These are phyloP conservation scores for Phragmatobia fuliginosa DNA, from an alignment of 2,888 invertebrate genomes.

Conservation along the genomic window DNA sequence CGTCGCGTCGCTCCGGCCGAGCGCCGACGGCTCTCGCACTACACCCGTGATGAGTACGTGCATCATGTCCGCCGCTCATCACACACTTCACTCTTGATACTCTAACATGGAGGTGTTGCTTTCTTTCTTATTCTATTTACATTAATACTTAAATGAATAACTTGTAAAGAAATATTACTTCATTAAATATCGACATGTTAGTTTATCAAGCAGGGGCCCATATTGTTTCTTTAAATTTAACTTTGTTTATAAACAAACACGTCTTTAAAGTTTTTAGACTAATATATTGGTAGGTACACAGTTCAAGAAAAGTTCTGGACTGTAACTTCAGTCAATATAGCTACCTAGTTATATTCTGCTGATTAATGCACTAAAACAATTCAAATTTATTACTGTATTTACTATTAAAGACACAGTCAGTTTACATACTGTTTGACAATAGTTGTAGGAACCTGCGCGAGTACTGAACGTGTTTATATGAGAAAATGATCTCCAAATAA, in stretches of 20 bases:
- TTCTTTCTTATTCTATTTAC: background rate
- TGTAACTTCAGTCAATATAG: too few species aligned
- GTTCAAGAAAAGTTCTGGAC: background rate
- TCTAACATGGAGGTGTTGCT: background rate
- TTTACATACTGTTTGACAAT: background rate
- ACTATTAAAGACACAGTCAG: background rate
- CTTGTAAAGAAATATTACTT: background rate
- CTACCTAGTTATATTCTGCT: background rate
- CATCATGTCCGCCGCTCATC: background rate
- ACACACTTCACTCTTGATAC: background rate
- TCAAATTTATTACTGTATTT: background rate
- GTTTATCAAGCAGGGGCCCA: background rate
- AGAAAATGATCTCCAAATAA: background rate
- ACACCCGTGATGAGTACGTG: background rate
- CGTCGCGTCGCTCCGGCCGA: slow-evolving; percentile 33
- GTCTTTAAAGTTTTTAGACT: background rate
- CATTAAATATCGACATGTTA: background rate
- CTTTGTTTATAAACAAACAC: background rate
- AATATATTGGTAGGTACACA: background rate
- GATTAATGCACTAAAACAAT: background rate
- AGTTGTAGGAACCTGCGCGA: too few species aligned
- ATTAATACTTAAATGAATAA: background rate
- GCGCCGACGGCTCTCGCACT: slow-evolving; percentile 33
- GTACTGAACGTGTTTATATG: too few species aligned
- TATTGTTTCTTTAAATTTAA: slow-evolving; percentile 3